phyloP scores from a whole-genome alignment of 2,113 vertebrate species.

The Recurvirostra avosetta region DNA sequence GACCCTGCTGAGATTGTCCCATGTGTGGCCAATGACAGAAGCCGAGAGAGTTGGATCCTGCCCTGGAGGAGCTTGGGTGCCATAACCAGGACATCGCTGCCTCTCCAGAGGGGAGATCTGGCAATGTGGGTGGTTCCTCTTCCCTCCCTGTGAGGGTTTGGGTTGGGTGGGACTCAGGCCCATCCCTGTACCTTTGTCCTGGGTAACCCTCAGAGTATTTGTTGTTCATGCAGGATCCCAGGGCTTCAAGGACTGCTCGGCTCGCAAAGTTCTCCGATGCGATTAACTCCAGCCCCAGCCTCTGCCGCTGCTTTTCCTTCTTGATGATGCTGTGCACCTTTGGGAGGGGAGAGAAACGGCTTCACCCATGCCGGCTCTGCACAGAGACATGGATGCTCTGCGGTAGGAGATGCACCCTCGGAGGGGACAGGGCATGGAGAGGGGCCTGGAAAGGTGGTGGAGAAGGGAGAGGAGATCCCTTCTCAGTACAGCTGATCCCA shows the following conservation, averaged over 20 bases:
- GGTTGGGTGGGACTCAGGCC: neutral
- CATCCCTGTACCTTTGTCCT: slow-evolving; percentile 84
- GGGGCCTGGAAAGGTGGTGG: neutral
- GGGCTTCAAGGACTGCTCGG: slow-evolving; percentile 92
- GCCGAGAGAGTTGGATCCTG: neutral
- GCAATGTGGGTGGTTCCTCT: neutral
- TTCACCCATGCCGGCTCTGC: neutral
- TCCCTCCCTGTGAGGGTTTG: neutral
- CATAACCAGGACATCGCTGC: accelerated
- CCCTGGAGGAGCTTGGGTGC: neutral
- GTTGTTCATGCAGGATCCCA: slow-evolving; percentile 97
- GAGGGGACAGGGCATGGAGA: neutral
- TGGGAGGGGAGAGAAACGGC: neutral
- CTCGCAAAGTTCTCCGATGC: slow-evolving; percentile 97
- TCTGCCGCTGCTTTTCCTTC: slow-evolving; percentile 92
- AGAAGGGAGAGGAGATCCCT: neutral
- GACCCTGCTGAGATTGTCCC: neutral
- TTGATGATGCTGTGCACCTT: slow-evolving; percentile 93
- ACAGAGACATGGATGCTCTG: neutral
- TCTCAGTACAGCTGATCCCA: neutral
- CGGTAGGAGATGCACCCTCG: neutral
- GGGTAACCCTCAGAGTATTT: slow-evolving; percentile 98
- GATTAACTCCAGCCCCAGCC: slow-evolving; percentile 88
- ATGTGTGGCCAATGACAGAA: neutral
- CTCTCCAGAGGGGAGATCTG: neutral